A percentile compares a stretch with the other conserved stretches of the same genome.
Evolutionary conservation across 2,797 vertebrate species (phyloP).

Genomic region (Acrossocheilus fasciatus): DNA sequence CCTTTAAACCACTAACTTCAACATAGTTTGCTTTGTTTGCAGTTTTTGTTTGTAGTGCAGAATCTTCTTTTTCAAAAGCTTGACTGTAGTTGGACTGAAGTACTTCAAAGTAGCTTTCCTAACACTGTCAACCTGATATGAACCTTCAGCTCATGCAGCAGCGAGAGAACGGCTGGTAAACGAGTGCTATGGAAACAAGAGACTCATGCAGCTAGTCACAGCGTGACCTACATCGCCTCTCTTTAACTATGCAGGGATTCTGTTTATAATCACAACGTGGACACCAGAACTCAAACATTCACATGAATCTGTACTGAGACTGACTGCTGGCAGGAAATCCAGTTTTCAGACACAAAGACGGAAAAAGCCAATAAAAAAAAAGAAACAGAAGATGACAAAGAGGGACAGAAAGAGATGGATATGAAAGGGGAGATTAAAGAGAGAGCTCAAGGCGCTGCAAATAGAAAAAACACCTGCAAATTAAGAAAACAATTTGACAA

Average conservation of each 20-base stretch:
- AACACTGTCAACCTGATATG: neutral
- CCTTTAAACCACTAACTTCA: neutral
- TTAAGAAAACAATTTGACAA: no score
- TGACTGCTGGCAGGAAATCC: constrained; percentile 13
- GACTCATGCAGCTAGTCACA: constrained; percentile 5
- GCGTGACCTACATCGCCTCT: neutral
- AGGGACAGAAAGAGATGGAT: neutral
- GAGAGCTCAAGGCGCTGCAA: no score
- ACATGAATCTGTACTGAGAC: neutral
- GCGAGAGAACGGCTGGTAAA: neutral
- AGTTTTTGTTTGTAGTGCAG: neutral
- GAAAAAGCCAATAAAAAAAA: neutral
- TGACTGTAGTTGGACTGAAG: neutral
- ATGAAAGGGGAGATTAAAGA: neutral
- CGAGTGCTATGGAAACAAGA: neutral
- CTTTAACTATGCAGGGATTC: constrained; percentile 30
- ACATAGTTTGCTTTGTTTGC: neutral
- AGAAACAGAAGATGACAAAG: constrained; percentile 1
- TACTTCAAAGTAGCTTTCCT: neutral
- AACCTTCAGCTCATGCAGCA: neutral
- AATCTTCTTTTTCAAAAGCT: neutral
- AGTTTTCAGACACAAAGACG: constrained; percentile 1
- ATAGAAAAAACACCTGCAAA: no score
- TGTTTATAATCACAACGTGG: constrained; percentile 17
- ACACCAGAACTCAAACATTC: constrained; percentile 19